Base-by-base conservation (phyloP, 1,140 invertebrate species). In the Drosophila elegans region DNA sequence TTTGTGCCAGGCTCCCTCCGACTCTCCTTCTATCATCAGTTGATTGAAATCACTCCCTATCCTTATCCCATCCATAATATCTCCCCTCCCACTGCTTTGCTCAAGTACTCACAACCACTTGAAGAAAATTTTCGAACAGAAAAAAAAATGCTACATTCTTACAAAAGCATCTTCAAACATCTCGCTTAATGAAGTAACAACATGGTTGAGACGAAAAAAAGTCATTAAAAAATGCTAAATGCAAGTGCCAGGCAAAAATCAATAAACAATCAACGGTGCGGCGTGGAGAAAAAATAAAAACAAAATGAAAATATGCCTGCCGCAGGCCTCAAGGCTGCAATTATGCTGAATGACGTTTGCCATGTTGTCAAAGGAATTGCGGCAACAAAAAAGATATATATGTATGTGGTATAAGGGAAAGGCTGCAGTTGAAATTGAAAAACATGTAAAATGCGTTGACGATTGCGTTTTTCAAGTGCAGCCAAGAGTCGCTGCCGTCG, bases 401-500 rank as follows among this genome's bases (percentile, higher is more conserved):
- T 55, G 29, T 68, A 42, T 3, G 25, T 11, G 3, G 3, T 0
- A 13, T 12, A 63, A 16, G 64, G 29, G 49, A 62, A 56, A 39
- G 27, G 21, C 41, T 44, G 39, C 41, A 46, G 48, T 34, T 60
- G 55, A 55, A 74, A 68, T 73, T 72, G 72, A 68, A 77, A 76
- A 66, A 48, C 62, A 86, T 82, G 74, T 60, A 72, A 84, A 86
- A 64, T 63, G 74, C 81, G 82, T 81, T 81, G 78, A 78, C 74
- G 83, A 78, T 82, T 82, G 78, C 79, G 68, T 79, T 86, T 86
- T 86, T 86, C 83, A 86, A 86, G 83, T 88, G 83, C 78, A 81
- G 53, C 61, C 39, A 52, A 64, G 51, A 29, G 39, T 12, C 45
- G 45, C 44, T 7, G 46, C 45, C 46, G 46, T 48, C 46, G 25